phyloP scores from a whole-genome alignment of 2,797 vertebrate genomes.

The Enteromius thamalakanensis region DNA sequence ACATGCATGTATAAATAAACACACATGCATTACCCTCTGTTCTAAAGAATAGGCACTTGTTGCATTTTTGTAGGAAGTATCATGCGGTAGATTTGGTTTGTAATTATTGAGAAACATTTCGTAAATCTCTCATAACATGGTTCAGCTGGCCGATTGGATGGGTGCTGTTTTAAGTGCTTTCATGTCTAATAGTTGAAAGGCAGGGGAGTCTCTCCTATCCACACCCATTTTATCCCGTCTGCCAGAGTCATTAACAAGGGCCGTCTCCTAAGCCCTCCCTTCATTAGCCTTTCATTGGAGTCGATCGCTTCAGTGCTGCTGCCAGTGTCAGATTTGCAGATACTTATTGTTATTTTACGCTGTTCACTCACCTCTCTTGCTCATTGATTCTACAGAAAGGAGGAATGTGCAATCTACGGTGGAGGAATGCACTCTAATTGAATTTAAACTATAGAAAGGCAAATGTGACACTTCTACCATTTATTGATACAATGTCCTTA shows the following conservation, averaged over 20 bases:
- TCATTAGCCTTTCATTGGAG: constrained; percentile 61
- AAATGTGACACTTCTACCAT: constrained; percentile 49
- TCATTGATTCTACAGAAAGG: constrained; percentile 44
- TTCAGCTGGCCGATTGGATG: constrained; percentile 55
- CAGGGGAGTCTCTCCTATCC: constrained; percentile 36
- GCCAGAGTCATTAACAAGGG: constrained; percentile 54
- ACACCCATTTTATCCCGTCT: constrained; percentile 54
- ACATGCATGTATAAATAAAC: not conserved
- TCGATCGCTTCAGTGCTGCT: constrained; percentile 48
- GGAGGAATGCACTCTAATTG: constrained; percentile 45
- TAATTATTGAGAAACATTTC: not conserved
- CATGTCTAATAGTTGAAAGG: constrained; percentile 4
- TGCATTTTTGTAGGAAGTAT: not conserved
- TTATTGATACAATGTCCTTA: constrained; percentile 50
- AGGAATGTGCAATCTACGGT: constrained; percentile 34
- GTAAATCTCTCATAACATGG: constrained; percentile 19
- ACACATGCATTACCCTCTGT: not conserved
- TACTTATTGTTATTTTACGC: constrained; percentile 58
- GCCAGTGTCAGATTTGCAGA: constrained; percentile 52
- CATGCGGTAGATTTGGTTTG: not conserved
- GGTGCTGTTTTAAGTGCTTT: constrained; percentile 15
- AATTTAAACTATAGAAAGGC: constrained; percentile 49
- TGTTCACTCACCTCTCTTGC: constrained; percentile 38
- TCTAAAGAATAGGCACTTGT: too few species aligned
- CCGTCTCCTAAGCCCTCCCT: constrained; percentile 48